Evolutionary conservation across 2,113 vertebrate genomes (phyloP).

Genomic region (Tragelaphus strepsiceros): DNA sequence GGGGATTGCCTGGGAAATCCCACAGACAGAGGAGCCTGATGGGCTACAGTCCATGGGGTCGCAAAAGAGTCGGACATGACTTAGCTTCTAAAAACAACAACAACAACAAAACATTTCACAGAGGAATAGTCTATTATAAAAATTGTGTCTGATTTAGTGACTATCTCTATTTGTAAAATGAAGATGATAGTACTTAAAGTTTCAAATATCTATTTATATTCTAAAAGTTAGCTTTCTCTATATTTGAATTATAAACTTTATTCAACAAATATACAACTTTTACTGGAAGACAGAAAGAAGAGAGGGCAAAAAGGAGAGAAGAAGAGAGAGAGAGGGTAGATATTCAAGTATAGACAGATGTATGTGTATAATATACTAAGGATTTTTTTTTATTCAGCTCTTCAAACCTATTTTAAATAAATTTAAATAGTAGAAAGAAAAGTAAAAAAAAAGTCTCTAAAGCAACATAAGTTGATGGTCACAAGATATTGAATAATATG

Average conservation of each 20-base stretch:
- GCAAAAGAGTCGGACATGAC: background rate
- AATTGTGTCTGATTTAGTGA: background rate
- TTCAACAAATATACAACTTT: background rate
- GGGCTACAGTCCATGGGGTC: background rate
- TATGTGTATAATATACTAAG: background rate
- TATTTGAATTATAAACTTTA: background rate
- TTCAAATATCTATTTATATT: background rate
- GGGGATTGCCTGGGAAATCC: background rate
- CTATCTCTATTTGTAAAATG: background rate
- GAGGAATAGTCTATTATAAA: background rate
- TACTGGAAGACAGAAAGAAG: background rate
- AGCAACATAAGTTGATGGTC: background rate
- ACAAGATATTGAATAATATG: background rate
- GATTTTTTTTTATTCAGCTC: background rate
- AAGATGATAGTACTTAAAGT: background rate
- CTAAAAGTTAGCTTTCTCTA: background rate
- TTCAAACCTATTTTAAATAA: background rate
- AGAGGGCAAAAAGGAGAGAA: rapidly evolving
- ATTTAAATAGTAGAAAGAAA: background rate
- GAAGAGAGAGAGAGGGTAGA: background rate
- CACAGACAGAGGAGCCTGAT: background rate
- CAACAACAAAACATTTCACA: background rate
- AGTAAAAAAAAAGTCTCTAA: background rate
- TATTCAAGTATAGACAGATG: background rate
- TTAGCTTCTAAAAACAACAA: background rate